These are phyloP conservation scores for Bradysia coprophila DNA, from an alignment of 1,140 invertebrate species.

Conservation along the genomic window DNA sequence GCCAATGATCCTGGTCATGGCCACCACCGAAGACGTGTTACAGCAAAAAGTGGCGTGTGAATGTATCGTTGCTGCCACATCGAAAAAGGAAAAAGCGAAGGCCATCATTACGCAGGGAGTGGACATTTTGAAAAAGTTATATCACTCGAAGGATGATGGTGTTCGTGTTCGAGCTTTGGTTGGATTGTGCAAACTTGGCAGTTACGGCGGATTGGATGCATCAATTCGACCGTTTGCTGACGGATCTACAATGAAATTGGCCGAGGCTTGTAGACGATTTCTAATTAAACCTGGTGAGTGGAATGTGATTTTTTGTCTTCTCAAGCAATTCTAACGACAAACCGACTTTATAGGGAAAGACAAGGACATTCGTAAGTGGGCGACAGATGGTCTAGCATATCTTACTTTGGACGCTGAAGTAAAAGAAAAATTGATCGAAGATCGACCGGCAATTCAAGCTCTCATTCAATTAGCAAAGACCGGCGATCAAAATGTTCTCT, in stretches of 20 bases:
- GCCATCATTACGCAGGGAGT: conserved; percentile 82
- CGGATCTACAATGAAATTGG: conserved; percentile 81
- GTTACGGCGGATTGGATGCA: conserved; percentile 90
- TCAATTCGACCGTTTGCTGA: conserved; percentile 87
- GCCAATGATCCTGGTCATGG: conserved; percentile 95
- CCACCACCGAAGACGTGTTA: conserved; percentile 60
- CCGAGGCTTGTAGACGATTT: conserved; percentile 84
- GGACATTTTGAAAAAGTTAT: conserved; percentile 86
- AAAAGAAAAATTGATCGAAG: conserved; percentile 89
- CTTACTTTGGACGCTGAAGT: conserved; percentile 95
- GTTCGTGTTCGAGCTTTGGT: conserved; percentile 81
- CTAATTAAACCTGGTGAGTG: conserved; percentile 44
- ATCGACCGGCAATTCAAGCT: conserved; percentile 60
- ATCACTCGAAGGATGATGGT: conserved; percentile 76
- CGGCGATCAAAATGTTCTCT: conserved; percentile 73
- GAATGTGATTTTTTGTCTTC: background rate
- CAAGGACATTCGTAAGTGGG: conserved; percentile 83
- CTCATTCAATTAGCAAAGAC: conserved; percentile 76
- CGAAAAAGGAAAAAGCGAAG: conserved; percentile 92
- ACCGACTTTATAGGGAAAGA: conserved; percentile 45
- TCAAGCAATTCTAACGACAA: no score
- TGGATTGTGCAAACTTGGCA: conserved; percentile 92
- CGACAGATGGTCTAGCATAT: conserved; percentile 93
- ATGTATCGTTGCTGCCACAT: conserved; percentile 87
- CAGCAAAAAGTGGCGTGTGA: conserved; percentile 92